A percentile compares a stretch with the other conserved stretches of the same genome.
These are phyloP conservation scores for Hipparchia sbordonii DNA, from an alignment of 2,888 invertebrate species.

Conservation along the genomic window DNA sequence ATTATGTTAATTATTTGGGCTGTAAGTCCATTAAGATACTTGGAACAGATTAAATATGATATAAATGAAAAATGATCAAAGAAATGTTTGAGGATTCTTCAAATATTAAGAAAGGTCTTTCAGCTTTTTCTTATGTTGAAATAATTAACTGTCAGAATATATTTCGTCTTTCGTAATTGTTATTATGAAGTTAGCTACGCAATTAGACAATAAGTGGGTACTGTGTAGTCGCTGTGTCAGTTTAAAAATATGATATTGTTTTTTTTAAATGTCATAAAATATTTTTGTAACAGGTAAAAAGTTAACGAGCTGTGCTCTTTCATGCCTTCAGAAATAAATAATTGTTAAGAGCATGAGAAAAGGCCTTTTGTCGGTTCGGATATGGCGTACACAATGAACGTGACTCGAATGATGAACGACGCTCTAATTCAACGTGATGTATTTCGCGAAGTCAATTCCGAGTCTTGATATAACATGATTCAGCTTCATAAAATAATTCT, in stretches of 20 bases:
- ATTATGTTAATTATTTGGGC: neutral
- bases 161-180: too few species aligned
- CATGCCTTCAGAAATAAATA: neutral
- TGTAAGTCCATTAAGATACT: neutral
- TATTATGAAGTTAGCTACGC: too few species aligned
- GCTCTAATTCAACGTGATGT: conserved; percentile 31
- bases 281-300: neutral
- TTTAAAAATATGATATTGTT: neutral
- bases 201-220: too few species aligned
- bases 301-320: neutral
- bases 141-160: too few species aligned
- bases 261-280: neutral
- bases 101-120: too few species aligned
- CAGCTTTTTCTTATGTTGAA: too few species aligned
- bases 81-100: neutral
- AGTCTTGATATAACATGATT: conserved; percentile 12
- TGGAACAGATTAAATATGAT: neutral
- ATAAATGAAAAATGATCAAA: neutral
- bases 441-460: conserved; percentile 23
- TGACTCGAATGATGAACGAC: conserved; percentile 33
- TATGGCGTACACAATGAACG: conserved; percentile 26
- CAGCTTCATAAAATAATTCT: too few species aligned
- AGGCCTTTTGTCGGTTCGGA: conserved; percentile 29
- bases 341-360: conserved; percentile 7
- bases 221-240: too few species aligned